A percentile compares a stretch with the other conserved stretches of the same genome.
phyloP scores from a whole-genome alignment of 2,888 invertebrate species.

The Drosophila kambysellisi region DNA sequence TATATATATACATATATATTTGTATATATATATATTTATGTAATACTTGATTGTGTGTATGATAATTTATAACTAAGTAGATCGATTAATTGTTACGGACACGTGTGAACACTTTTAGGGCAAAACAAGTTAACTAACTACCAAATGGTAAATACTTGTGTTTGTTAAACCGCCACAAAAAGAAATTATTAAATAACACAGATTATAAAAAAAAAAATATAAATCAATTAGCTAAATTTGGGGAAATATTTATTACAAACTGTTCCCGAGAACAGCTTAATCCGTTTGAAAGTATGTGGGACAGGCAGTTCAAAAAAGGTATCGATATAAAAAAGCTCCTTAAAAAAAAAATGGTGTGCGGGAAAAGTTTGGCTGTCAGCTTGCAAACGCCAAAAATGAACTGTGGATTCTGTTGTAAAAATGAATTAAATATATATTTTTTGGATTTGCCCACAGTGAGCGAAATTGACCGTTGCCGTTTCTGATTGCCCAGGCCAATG shows the following conservation, averaged over 20 bases:
- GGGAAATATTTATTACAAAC: neutral
- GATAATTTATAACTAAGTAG: conserved; percentile 45
- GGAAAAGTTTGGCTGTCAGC: neutral
- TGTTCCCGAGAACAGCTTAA: neutral
- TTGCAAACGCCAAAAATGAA: neutral
- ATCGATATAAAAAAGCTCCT: neutral
- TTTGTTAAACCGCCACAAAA: conserved; percentile 52
- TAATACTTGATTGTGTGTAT: conserved; percentile 31
- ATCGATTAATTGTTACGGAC: conserved; percentile 57
- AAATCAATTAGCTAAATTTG: neutral
- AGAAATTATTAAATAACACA: conserved; percentile 50
- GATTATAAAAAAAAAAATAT: neutral
- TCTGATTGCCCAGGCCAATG: neutral
- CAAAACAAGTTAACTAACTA: conserved; percentile 49
- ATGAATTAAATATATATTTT: neutral
- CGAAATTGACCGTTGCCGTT: neutral
- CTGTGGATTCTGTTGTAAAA: neutral
- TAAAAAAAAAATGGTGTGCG: neutral
- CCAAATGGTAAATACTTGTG: conserved; percentile 47
- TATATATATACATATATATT: conserved; percentile 1
- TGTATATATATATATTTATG: conserved; percentile 21
- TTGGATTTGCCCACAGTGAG: neutral
- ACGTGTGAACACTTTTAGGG: conserved; percentile 58
- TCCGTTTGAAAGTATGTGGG: neutral
- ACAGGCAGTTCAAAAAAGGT: neutral